These are phyloP conservation scores for Campodea augens DNA, from an alignment of 1,140 invertebrate species.

Conservation along the genomic window DNA sequence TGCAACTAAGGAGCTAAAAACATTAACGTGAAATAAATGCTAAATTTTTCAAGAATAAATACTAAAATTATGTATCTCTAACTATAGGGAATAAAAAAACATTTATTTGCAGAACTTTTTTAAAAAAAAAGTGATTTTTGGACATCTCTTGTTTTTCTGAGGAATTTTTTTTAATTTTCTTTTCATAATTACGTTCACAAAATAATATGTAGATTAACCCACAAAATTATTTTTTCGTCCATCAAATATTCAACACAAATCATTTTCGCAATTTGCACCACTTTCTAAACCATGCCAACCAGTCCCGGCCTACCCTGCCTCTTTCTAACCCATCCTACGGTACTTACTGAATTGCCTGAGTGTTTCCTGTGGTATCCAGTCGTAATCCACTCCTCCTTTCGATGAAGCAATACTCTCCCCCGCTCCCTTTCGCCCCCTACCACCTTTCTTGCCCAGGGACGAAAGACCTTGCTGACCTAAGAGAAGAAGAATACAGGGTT, in stretches of 20 bases:
- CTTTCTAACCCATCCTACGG: no score
- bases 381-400: conserved; percentile 86
- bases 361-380: conserved; percentile 89
- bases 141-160: neutral
- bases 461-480: conserved; percentile 70
- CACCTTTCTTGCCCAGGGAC: conserved; percentile 20
- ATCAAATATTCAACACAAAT: neutral
- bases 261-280: neutral
- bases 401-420: conserved; percentile 63
- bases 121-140: no score
- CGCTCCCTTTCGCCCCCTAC: conserved; percentile 29
- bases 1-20: no score
- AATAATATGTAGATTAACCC: neutral
- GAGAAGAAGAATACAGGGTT: no score
- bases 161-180: neutral
- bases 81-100: no score
- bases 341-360: conserved; percentile 60
- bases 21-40: no score
- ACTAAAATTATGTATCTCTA: no score
- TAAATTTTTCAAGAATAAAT: no score
- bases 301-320: no score
- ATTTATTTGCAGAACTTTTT: no score
- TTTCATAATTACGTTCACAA: neutral
- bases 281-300: no score
- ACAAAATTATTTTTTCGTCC: neutral